Evolutionary conservation across 2,797 vertebrate species (phyloP).

Genomic region (Artibeus jamaicensis): DNA sequence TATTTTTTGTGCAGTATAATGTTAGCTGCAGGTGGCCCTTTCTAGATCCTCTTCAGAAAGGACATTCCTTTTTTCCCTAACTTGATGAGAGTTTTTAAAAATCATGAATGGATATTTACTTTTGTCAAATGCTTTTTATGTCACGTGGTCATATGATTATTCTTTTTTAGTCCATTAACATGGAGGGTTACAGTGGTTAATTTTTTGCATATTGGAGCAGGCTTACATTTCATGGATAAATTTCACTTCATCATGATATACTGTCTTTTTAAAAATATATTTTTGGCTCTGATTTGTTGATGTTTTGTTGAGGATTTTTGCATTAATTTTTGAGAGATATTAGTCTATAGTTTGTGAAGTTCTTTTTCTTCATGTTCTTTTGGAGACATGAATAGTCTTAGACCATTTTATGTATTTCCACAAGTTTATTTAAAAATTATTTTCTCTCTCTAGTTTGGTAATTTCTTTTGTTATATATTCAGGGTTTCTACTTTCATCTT

Average conservation of each 20-base stretch:
- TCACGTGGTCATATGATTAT: not conserved
- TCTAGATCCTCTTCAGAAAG: not conserved
- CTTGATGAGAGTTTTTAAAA: not conserved
- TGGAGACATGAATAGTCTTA: not conserved
- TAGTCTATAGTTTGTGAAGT: not conserved
- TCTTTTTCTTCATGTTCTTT: not conserved
- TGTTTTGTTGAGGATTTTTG: not conserved
- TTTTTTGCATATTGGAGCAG: not conserved
- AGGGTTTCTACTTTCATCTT: not conserved
- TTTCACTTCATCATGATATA: not conserved
- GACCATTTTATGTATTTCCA: not conserved
- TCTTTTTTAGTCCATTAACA: not conserved
- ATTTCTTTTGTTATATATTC: not conserved
- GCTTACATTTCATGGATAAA: not conserved
- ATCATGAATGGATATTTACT: not conserved
- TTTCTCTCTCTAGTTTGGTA: not conserved
- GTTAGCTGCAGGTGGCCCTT: not conserved
- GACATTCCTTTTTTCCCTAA: not conserved
- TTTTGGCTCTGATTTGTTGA: not conserved
- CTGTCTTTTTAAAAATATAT: not conserved
- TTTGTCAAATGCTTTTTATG: not conserved
- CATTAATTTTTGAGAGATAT: not conserved
- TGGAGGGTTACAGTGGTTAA: not conserved
- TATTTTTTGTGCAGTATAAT: not conserved
- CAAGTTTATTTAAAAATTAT: not conserved